Evolutionary conservation across 1,140 invertebrate species (phyloP).

Genomic region (Procambarus virginalis): DNA sequence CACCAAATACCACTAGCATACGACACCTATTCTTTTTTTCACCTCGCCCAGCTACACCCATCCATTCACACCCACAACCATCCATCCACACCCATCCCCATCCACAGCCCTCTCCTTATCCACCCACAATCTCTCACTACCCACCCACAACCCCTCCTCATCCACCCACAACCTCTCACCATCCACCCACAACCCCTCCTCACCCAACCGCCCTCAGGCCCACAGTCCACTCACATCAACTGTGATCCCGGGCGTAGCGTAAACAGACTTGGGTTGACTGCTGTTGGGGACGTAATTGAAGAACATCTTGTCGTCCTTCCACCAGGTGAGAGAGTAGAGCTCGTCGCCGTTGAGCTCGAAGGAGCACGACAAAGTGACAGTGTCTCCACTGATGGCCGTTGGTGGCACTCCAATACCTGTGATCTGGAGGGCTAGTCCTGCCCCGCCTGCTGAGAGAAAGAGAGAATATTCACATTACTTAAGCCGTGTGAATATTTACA

Average conservation of each 20-base stretch:
- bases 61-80: too few species aligned
- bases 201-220: too few species aligned
- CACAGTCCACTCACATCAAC: conserved; percentile 44
- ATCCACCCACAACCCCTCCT: too few species aligned
- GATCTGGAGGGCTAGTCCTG: conserved; percentile 32
- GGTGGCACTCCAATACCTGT: conserved; percentile 42
- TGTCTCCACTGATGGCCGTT: conserved; percentile 68
- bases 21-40: too few species aligned
- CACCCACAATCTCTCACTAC: too few species aligned
- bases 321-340: conserved; percentile 44
- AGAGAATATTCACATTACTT: not conserved
- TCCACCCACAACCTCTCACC: too few species aligned
- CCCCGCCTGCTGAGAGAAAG: not conserved
- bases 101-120: too few species aligned
- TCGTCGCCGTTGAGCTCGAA: conserved; percentile 74
- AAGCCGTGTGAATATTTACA: not conserved
- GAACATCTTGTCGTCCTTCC: conserved; percentile 54
- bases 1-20: too few species aligned
- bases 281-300: conserved; percentile 27
- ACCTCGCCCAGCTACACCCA: too few species aligned
- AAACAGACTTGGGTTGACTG: not conserved
- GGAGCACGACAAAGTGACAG: conserved; percentile 77
- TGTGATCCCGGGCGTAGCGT: conserved; percentile 21
- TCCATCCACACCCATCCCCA: too few species aligned
- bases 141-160: too few species aligned